A percentile compares a stretch with the other conserved stretches of the same genome.
Conservation (phyloP, 2,797 vertebrate genomes). For the Lepidocolaptes lacrymiger region DNA sequence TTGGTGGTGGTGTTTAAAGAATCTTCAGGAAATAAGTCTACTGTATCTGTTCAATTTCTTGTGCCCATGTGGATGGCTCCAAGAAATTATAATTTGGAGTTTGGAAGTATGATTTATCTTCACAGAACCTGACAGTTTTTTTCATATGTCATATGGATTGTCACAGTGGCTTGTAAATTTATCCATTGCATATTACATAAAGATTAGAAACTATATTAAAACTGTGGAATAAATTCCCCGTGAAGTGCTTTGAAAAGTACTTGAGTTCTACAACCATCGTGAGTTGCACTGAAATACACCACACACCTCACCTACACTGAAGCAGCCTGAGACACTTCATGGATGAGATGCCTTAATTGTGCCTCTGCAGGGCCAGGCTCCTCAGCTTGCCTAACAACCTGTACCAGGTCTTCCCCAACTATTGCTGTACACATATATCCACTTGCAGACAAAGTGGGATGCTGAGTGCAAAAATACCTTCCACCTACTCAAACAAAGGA, state of each 20-base stretch:
- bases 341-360: not conserved
- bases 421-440: accelerated
- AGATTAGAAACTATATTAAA: not conserved
- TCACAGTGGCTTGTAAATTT: not conserved
- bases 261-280: not conserved
- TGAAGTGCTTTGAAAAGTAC: not conserved
- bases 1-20: accelerated
- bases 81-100: not conserved
- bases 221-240: not conserved
- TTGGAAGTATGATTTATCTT: not conserved
- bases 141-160: not conserved
- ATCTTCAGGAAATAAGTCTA: not conserved
- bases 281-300: not conserved
- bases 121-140: not conserved
- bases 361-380: not conserved
- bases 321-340: accelerated
- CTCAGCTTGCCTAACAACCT: too few species aligned
- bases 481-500: not conserved
- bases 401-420: not conserved
- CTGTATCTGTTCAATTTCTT: not conserved
- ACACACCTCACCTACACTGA: accelerated
- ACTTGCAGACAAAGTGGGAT: not conserved
- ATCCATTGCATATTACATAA: not conserved
- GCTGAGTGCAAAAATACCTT: not conserved
- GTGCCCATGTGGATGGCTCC: not conserved